Base-by-base conservation (phyloP, 1,140 invertebrate genomes). In the Vanessa tameamea region DNA sequence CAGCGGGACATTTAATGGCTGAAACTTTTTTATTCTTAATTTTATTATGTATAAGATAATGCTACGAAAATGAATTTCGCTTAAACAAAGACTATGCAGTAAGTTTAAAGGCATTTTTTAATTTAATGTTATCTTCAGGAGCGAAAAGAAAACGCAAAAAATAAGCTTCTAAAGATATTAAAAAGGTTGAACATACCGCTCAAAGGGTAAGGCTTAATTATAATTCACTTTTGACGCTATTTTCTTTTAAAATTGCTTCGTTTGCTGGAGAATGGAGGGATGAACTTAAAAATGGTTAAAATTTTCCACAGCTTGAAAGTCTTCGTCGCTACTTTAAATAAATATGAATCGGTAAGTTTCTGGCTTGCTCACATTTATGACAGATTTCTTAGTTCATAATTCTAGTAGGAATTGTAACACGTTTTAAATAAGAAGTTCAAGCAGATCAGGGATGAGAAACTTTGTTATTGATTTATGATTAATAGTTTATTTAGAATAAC, bases 161-260 rank as follows among this genome's bases (percentile, higher is more conserved):
- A 68, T 67, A 59, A 47, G 13, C 55, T 69, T 53, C 65, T 43
- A 73, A 73, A 68, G 72, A 69, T 68, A 63, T 64, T 73, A 64
- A 73, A 68, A 63, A 74, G 50, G 48, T 50, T 74, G 47, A 69
- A 69, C 66, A 69, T 74, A 50, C 66, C 69, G 59, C 69, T 69
- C 66, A 74, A 74, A 69, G 72, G 72, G 72, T 74, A 69, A 68
- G 48, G 47, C 43, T 74, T 69, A 64, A 69, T 74, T 74, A 64
- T 69, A 67, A 69, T 55, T 74, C 66, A 47, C 26, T 69, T 74
- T 69, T 64, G 50, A 64, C 47, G 66, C 66, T 69, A 69, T 69
- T 74, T 69, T 74, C 55, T 74, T 69, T 68, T n/a, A 20, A 73
- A 68, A 20, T 73, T 73, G 20, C 72, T 15, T 64, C 72, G 61